Evolutionary conservation across 1,140 invertebrate species (phyloP), one percentile per base, ranked within the genome.

Genomic region (Protaetia brevitarsis): DNA sequence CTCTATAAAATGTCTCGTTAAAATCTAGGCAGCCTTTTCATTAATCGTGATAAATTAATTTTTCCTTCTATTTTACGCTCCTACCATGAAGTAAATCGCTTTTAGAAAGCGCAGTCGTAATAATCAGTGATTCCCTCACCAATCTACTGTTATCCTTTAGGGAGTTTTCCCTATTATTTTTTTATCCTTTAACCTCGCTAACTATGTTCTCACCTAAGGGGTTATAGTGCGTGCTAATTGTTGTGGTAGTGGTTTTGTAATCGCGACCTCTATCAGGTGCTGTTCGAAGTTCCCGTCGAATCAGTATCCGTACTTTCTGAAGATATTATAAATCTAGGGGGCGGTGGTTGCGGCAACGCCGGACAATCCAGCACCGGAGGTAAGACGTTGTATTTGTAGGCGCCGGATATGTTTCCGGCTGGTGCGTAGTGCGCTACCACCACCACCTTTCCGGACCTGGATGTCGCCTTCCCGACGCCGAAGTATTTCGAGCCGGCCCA

Each of bases 341-440:
- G 6, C 10, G 28, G 3, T 10, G 30, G 59, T 21, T 27, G 26
- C 2, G 59, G 28, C 6, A 61, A 21, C 2, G 59, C 59, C 85
- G 1, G 84, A 83, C 26, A 85, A 10, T 61, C 59, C 2, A 10
- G 2, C 10, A 61, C 76, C 1, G 89, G 88, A 4, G 89, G 89
- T 11, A 88, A 80, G 1, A 94, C 92, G 77, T 94, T 93, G 61
- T 84, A 81, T 70, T 89, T 83, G 75, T 91, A 93, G 16, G 86
- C 82, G 1, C 91, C 91, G 1, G 88, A 87, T 10, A 89, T 80
- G 75, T 94, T 94, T 3, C 92, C 92, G 1, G 83, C 80, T 0
- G 91, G 91, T 10, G 86, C 83, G 74, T 94, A 95, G 76, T 91
- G 90, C 1, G 90, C 91, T 0, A 94, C 92, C 0, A 94, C 90